These are phyloP conservation scores for Pseudochromis fuscus DNA, from an alignment of 2,797 vertebrate genomes.

Conservation along the genomic window DNA sequence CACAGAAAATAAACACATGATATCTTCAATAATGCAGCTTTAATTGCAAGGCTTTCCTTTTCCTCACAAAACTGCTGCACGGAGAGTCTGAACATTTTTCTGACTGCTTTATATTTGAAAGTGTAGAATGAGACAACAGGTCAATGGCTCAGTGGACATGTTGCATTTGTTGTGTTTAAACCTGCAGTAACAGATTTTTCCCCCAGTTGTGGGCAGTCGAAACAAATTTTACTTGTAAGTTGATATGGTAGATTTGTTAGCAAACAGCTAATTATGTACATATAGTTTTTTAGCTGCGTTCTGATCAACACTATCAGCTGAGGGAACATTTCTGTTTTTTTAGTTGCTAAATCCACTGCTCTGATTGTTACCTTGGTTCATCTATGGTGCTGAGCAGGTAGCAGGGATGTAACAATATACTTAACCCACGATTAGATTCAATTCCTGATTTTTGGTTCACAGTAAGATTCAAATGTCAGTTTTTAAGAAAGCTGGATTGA, in stretches of 20 bases:
- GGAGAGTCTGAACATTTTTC: not conserved
- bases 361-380: not conserved
- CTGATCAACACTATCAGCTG: not conserved
- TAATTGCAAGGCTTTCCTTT: not conserved
- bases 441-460: no score
- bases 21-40: not conserved
- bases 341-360: not conserved
- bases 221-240: not conserved
- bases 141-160: not conserved
- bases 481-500: no score
- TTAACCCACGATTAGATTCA: no score
- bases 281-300: not conserved
- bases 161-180: not conserved
- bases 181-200: conserved; percentile 1
- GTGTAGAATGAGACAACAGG: not conserved
- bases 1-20: no score
- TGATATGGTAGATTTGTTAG: not conserved
- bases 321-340: not conserved
- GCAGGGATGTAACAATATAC: no score
- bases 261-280: conserved; percentile 8
- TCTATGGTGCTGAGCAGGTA: not conserved
- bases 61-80: not conserved
- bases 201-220: conserved; percentile 34
- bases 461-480: no score
- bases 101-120: not conserved